A percentile compares a stretch with the other conserved stretches of the same genome.
Evolutionary conservation across 2,113 vertebrate species (phyloP).

Genomic region (sheep (Ovis aries)): DNA sequence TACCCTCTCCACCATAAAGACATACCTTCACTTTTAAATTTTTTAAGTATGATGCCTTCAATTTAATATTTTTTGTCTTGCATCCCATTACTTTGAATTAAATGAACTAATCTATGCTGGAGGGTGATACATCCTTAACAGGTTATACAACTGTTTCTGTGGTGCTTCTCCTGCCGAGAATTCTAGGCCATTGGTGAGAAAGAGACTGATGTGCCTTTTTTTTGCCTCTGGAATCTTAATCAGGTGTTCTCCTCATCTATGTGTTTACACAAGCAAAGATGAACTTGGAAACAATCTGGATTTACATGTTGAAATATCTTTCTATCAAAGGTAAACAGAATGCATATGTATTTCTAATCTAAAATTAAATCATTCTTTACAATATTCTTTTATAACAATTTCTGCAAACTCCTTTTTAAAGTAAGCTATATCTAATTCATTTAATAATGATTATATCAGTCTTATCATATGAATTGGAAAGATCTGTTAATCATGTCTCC

Average conservation of each 20-base stretch:
- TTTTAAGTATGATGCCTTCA: not conserved
- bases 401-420: not conserved
- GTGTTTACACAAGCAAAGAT: not conserved
- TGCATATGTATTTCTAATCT: not conserved
- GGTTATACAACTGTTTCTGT: not conserved
- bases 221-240: not conserved
- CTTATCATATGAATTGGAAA: slow-evolving; percentile 9
- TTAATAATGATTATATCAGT: not conserved
- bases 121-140: not conserved
- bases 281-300: not conserved
- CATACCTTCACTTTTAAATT: not conserved
- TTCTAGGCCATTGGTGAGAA: not conserved
- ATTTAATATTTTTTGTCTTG: not conserved
- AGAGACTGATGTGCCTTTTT: not conserved
- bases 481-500: slow-evolving; percentile 22
- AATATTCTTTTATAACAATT: not conserved
- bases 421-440: not conserved
- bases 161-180: not conserved
- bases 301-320: not conserved
- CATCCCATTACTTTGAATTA: slow-evolving; percentile 5
- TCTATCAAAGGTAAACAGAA: not conserved
- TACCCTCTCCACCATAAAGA: not conserved
- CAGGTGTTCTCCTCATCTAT: not conserved
- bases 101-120: not conserved
- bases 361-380: slow-evolving; percentile 18